Base-by-base conservation (phyloP, 2,113 vertebrate genomes). In the Smithornis capensis region DNA sequence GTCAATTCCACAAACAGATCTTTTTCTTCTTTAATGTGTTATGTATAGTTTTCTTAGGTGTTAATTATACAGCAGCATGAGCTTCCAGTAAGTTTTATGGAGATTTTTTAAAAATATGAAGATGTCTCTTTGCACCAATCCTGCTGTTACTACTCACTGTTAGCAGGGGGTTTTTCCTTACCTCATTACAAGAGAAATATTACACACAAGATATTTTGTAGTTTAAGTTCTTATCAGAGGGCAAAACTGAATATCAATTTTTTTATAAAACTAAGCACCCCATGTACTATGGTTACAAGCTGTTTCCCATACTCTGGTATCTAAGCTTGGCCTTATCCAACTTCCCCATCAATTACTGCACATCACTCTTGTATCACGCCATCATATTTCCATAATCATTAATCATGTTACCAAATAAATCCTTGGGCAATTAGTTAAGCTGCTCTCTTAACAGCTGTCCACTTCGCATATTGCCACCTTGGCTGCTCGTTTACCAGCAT, bases 321-420 rank as follows among this genome's bases (percentile, higher is more conserved):
- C 44, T 86, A 63, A 86, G 81, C 78, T 76, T 95, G 92, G 81
- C 86, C 90, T 93, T 87, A 82, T 84, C 79, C 83, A 71, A 37
- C 70, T 93, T 95, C 50, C 73, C 78, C 88, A 97, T 97, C 95
- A 95, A 90, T 97, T 96, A 94, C 65, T 84, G 71, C 82, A 44
- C 57, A 29, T 82, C 87, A 75, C 50, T 90, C 69, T 92, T 71
- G 78, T 93, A 95, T 93, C 90, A 33, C 89, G 90, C 94, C 93
- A 96, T 97, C 94, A 79, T 97, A 95, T 95, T 96, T 97, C 90
- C 93, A 95, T 92, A 95, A 95, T 91, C 97, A 97, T 97, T 96
- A 96, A 97, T 97, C 96, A 96, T 89, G 65, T 92, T 95, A 87
- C 25, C 92, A 93, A 91, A 74, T 82, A 96, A 90, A 96, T 96